Conservation (phyloP, 1,140 invertebrate genomes). For the Caenorhabditis remanei region DNA sequence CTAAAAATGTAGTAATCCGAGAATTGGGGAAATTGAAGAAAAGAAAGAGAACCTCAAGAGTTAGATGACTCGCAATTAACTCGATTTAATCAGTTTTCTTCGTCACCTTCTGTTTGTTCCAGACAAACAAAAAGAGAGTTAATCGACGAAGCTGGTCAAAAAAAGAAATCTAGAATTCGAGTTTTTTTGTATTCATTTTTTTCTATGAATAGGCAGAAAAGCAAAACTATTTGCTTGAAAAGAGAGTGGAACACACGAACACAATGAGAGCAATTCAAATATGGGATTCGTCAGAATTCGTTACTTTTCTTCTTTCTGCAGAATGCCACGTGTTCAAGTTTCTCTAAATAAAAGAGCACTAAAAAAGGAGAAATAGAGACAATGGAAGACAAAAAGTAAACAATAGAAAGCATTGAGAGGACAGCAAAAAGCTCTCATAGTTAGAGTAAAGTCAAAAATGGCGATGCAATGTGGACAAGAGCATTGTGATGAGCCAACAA, state of each 20-base stretch:
- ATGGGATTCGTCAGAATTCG: background rate
- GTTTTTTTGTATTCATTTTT: constrained; percentile 2
- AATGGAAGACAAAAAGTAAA: constrained; percentile 48
- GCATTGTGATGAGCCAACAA: constrained; percentile 26
- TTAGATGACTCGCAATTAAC: no score
- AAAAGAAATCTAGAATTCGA: background rate
- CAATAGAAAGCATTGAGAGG: constrained; percentile 18
- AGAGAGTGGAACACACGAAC: constrained; percentile 18
- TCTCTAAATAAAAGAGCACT: background rate
- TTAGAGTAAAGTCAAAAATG: constrained; percentile 49
- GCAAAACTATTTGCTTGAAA: background rate
- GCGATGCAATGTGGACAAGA: background rate
- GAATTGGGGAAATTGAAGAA: no score
- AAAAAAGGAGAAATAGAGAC: background rate
- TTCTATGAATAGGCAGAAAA: background rate
- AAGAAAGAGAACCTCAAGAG: no score
- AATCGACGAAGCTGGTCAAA: no score
- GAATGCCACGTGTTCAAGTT: constrained; percentile 14
- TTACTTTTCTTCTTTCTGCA: background rate
- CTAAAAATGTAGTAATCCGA: no score
- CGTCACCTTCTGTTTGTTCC: no score
- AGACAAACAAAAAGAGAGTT: no score
- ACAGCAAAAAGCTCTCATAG: background rate
- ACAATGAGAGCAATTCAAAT: constrained; percentile 31
- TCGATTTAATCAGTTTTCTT: no score